Percentiles rank a stretch among this genome's conserved stretches.
Conservation (phyloP, 2,888 invertebrate species). For the Conomelus anceps region DNA sequence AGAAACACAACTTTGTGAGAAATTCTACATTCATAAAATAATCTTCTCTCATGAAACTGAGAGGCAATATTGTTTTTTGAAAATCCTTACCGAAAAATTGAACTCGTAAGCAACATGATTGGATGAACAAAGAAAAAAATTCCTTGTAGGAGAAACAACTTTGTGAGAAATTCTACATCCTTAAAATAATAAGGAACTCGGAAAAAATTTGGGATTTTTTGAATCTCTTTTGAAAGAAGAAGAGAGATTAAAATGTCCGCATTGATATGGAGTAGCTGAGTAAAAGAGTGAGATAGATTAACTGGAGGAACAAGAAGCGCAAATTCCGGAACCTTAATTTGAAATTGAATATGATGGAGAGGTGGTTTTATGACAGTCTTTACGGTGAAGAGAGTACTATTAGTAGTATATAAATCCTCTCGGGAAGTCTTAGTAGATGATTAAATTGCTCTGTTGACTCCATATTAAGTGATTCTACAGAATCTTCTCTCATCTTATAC, state of each 20-base stretch:
- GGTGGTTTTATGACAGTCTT: not conserved
- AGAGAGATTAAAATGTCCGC: not conserved
- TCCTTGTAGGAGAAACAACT: too few species aligned
- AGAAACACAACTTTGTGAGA: too few species aligned
- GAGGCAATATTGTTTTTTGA: too few species aligned
- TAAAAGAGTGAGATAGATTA: not conserved
- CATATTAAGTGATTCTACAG: not conserved
- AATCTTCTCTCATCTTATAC: not conserved
- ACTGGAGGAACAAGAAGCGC: not conserved
- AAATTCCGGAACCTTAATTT: not conserved
- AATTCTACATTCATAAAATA: too few species aligned
- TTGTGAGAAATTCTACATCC: too few species aligned
- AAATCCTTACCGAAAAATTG: too few species aligned
- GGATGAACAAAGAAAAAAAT: too few species aligned
- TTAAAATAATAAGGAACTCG: too few species aligned
- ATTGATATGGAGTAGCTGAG: not conserved
- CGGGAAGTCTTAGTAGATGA: not conserved
- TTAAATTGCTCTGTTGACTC: not conserved
- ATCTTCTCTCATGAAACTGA: too few species aligned
- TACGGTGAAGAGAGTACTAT: not conserved
- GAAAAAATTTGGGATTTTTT: too few species aligned
- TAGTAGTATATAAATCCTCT: not conserved
- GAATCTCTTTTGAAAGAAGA: not conserved
- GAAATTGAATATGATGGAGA: not conserved
- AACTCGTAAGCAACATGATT: too few species aligned